Conservation (phyloP, 2,797 vertebrate genomes). For the Notoglanidium macrostoma region DNA sequence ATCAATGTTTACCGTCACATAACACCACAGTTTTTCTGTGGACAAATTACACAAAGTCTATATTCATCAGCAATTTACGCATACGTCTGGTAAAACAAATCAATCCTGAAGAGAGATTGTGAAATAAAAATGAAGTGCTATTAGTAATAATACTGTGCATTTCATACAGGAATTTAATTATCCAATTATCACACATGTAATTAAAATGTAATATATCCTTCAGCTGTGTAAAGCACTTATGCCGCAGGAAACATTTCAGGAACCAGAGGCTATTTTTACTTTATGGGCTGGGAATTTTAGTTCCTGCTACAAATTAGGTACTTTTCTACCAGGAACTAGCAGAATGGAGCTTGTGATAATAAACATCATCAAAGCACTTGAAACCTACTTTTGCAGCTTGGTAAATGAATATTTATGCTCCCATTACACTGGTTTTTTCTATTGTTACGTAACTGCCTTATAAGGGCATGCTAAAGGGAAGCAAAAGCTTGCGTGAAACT, state of each 20-base stretch:
- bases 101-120: not conserved
- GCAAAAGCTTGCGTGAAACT: not conserved
- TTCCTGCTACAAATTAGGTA: not conserved
- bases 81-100: too few species aligned
- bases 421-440: too few species aligned
- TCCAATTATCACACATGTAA: not conserved
- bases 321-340: not conserved
- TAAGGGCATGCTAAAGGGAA: not conserved
- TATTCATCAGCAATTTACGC: too few species aligned
- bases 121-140: not conserved
- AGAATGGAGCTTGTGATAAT: not conserved
- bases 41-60: too few species aligned
- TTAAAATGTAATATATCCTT: not conserved
- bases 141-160: too few species aligned
- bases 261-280: not conserved
- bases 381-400: not conserved
- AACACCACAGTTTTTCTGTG: too few species aligned
- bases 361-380: not conserved
- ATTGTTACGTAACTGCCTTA: not conserved
- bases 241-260: not conserved
- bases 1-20: not conserved
- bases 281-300: not conserved
- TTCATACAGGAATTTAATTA: not conserved
- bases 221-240: not conserved
- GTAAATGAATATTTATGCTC: not conserved